Conservation (phyloP, 2,797 vertebrate species). For the Pogonophryne albipinna region DNA sequence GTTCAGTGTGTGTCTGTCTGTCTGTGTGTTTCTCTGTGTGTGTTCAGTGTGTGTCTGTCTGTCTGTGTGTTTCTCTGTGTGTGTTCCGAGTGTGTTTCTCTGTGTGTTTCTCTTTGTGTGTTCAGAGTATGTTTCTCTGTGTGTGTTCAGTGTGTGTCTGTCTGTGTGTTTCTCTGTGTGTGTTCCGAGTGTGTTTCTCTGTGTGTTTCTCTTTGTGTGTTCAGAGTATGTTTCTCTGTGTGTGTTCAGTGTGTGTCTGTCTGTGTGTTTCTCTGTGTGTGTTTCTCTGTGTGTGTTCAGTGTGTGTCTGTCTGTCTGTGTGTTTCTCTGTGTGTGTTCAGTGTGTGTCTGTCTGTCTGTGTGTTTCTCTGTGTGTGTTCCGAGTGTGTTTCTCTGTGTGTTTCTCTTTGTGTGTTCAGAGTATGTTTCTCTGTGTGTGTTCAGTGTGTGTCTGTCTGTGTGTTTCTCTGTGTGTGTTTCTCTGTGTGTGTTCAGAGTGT, state of each 20-base stretch:
- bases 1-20: no score
- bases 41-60: no score
- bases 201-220: no score
- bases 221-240: no score
- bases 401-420: not conserved
- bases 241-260: no score
- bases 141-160: no score
- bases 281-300: slow-evolving; percentile 3
- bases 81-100: not conserved
- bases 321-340: no score
- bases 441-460: no score
- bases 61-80: not conserved
- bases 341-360: not conserved
- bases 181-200: no score
- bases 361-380: not conserved
- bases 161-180: no score
- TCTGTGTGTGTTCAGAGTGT: not conserved
- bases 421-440: not conserved
- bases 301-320: no score
- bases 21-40: no score
- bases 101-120: not conserved
- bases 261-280: not conserved
- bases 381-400: not conserved
- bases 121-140: not conserved
- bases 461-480: not conserved